These are phyloP conservation scores for Microcebus griseorufus DNA, from an alignment of 2,113 vertebrate genomes.

Conservation along the genomic window DNA sequence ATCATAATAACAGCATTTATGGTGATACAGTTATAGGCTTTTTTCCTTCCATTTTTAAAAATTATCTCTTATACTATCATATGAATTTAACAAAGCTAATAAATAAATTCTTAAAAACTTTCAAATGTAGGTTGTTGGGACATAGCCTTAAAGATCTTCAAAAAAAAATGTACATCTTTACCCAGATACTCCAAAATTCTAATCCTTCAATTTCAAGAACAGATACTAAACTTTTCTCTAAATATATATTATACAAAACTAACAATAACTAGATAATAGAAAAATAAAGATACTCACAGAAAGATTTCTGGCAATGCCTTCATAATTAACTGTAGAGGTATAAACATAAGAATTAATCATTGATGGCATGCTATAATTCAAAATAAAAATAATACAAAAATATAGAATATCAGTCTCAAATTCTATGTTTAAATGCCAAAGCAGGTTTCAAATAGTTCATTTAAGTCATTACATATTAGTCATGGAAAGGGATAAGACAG, in stretches of 20 bases:
- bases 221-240: not conserved
- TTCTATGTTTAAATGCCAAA: constrained; percentile 58
- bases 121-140: not conserved
- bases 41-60: not conserved
- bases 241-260: not conserved
- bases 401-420: not conserved
- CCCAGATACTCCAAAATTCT: constrained; percentile 37
- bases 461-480: not conserved
- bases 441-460: constrained; percentile 54
- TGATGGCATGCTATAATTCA: not conserved
- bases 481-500: not conserved
- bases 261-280: not conserved
- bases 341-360: constrained; percentile 80
- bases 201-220: not conserved
- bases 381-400: constrained; percentile 18
- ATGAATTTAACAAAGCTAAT: not conserved
- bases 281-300: constrained; percentile 90
- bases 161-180: constrained; percentile 14
- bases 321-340: constrained; percentile 92
- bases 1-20: not conserved
- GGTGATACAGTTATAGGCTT: not conserved
- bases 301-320: constrained; percentile 91
- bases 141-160: not conserved
- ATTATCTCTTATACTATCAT: not conserved
- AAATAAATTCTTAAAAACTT: constrained; percentile 20